Percentiles rank a stretch among this genome's conserved stretches.
Conservation (phyloP, 2,888 invertebrate genomes). For the Nymphalis c-album region DNA sequence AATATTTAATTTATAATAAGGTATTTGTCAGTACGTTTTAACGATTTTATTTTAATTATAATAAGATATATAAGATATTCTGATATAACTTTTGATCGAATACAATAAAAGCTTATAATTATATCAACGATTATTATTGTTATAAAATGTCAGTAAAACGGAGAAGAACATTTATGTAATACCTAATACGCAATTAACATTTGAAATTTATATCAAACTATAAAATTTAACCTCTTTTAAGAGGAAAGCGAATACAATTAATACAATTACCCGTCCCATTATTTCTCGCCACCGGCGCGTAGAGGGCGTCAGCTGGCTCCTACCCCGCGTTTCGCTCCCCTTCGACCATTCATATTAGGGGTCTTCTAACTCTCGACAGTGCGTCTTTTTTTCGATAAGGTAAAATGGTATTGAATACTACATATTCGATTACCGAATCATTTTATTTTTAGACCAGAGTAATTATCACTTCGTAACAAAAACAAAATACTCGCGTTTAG, state of each 20-base stretch:
- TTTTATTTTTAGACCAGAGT: no score
- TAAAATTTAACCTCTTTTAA: constrained; percentile 3
- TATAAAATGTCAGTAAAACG: no score
- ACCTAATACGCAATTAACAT: background rate
- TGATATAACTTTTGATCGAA: no score
- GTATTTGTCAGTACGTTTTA: no score
- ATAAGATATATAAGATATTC: no score
- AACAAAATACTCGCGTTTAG: no score
- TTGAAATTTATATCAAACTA: background rate
- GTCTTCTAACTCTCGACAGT: constrained; percentile 22
- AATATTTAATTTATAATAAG: no score
- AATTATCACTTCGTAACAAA: background rate
- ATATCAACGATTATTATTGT: no score
- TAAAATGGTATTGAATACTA: background rate
- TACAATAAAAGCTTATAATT: no score
- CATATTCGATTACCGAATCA: background rate
- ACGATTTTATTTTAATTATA: no score
- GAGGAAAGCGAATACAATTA: constrained; percentile 29
- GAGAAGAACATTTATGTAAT: no score
- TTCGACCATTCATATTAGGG: constrained; percentile 69
- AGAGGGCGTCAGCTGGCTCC: constrained; percentile 38
- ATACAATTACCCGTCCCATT: constrained; percentile 40
- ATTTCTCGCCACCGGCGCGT: constrained; percentile 38
- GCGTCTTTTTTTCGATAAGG: constrained; percentile 15
- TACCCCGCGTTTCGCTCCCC: constrained; percentile 62